Conservation (phyloP, 2,888 invertebrate genomes). For the Cataglyphis livida region DNA sequence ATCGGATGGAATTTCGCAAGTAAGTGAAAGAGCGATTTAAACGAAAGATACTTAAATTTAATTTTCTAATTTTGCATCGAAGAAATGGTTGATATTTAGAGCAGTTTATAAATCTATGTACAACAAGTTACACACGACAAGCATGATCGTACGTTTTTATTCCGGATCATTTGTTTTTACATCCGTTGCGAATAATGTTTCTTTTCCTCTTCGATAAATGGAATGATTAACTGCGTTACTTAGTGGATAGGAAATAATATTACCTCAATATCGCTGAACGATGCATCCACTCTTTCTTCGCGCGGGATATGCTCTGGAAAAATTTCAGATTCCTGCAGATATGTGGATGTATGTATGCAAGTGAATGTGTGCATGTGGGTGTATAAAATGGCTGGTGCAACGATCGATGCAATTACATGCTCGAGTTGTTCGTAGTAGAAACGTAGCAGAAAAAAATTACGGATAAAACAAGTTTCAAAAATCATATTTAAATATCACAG, state of each 20-base stretch:
- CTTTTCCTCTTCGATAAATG: constrained; percentile 7
- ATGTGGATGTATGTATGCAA: background rate
- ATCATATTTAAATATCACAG: background rate
- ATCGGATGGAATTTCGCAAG: no score
- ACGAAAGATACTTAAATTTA: background rate
- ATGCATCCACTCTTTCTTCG: background rate
- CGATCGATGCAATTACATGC: constrained; percentile 43
- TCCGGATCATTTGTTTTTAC: constrained; percentile 10
- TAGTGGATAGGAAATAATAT: constrained; percentile 1
- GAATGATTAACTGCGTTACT: constrained; percentile 23
- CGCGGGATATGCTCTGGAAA: background rate
- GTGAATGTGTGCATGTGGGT: background rate
- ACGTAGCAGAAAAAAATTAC: constrained; percentile 12
- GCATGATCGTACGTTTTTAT: background rate
- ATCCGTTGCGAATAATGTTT: background rate
- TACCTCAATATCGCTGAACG: background rate
- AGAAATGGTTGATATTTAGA: background rate
- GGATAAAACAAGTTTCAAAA: constrained; percentile 14
- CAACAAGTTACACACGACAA: background rate
- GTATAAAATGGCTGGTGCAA: constrained; percentile 6
- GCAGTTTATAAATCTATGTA: background rate
- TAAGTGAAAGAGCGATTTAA: background rate
- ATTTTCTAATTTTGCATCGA: background rate
- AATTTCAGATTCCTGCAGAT: constrained; percentile 30
- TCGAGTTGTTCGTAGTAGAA: constrained; percentile 16